These are phyloP conservation scores for Eudasyphora cyanicolor DNA, from an alignment of 2,888 invertebrate species.

Conservation along the genomic window DNA sequence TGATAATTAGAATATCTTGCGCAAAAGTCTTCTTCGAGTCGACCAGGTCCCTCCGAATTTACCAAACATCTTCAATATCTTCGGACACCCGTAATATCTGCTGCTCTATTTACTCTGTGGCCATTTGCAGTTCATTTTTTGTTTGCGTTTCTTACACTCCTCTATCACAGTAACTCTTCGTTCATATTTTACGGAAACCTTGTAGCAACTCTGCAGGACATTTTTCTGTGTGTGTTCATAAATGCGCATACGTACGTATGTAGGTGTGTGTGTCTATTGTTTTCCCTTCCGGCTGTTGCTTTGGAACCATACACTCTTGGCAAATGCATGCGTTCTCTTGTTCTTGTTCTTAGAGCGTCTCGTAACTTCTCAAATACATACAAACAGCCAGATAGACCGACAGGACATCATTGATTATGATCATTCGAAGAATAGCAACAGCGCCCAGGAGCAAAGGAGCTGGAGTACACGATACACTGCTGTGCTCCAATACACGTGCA, in stretches of 20 bases:
- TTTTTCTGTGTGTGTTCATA: background rate
- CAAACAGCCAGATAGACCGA: background rate
- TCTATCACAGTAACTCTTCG: background rate
- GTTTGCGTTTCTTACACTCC: background rate
- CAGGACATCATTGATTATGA: slow-evolving; percentile 21
- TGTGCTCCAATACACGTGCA: slow-evolving; percentile 11
- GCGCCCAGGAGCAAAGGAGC: background rate
- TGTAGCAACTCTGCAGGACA: slow-evolving; percentile 11
- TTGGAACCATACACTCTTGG: background rate
- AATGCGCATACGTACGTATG: background rate
- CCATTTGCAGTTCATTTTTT: background rate
- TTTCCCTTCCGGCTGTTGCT: background rate
- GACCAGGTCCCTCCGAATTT: too few species aligned
- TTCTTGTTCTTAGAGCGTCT: background rate
- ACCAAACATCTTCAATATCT: too few species aligned
- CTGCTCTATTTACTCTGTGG: background rate
- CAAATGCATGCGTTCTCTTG: background rate
- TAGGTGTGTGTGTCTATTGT: background rate
- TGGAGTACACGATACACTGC: slow-evolving; percentile 20
- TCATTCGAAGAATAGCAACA: slow-evolving; percentile 20
- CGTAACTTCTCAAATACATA: background rate
- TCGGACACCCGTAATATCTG: too few species aligned
- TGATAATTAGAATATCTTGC: too few species aligned
- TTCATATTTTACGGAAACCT: background rate
- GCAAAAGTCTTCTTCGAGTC: too few species aligned